Conservation (phyloP, 2,113 vertebrate species). For the Mesembrinibis cayennensis region DNA sequence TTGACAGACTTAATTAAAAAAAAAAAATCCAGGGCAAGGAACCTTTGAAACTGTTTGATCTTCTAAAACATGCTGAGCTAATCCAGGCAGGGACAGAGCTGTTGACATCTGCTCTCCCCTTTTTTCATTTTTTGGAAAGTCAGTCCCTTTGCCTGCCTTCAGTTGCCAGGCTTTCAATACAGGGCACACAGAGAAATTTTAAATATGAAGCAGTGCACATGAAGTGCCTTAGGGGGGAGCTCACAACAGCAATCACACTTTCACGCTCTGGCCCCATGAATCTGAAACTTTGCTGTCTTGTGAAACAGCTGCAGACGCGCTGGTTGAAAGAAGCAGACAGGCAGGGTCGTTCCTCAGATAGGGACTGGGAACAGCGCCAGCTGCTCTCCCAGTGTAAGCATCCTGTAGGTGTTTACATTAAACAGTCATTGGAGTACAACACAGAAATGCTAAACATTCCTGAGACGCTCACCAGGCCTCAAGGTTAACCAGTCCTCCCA, state of each 20-base stretch:
- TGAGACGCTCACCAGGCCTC: neutral
- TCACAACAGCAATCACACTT: neutral
- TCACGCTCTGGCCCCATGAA: accelerated
- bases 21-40: neutral
- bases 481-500: neutral
- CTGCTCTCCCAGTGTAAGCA: neutral
- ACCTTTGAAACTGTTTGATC: neutral
- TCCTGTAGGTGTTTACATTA: neutral
- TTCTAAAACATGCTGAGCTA: neutral
- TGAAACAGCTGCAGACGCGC: neutral
- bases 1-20: neutral
- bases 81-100: neutral
- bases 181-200: neutral
- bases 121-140: neutral
- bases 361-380: accelerated
- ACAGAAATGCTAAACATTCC: too few species aligned
- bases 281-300: neutral
- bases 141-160: neutral
- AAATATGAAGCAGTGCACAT: neutral
- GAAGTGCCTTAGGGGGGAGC: neutral
- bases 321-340: neutral
- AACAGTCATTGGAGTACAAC: neutral
- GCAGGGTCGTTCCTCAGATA: neutral
- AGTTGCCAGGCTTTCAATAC: neutral
- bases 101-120: accelerated